Percentiles rank a stretch among this genome's conserved stretches.
These are phyloP conservation scores for Eira barbara DNA, from an alignment of 2,113 vertebrate species.

Conservation along the genomic window DNA sequence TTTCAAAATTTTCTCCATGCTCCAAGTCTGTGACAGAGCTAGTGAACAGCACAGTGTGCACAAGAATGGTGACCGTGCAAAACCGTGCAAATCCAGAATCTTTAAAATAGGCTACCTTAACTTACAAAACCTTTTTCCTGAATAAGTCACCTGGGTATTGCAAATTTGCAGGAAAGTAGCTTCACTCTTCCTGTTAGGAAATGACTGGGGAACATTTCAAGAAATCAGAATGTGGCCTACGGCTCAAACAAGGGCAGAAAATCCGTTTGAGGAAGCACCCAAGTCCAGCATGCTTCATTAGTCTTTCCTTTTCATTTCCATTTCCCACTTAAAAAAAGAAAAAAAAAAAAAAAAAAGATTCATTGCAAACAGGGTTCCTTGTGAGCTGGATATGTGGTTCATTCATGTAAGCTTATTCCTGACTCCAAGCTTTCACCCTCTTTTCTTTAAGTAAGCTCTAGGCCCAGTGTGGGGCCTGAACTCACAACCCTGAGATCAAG, in stretches of 20 bases:
- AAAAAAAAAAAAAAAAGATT: not conserved
- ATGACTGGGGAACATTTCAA: not conserved
- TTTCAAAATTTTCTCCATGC: not conserved
- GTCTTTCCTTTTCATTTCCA: not conserved
- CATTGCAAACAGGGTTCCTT: not conserved
- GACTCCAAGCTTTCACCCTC: not conserved
- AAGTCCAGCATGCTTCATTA: not conserved
- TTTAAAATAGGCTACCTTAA: not conserved
- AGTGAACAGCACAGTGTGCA: fast-evolving
- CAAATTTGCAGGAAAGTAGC: not conserved
- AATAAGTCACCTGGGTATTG: not conserved
- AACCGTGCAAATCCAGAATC: not conserved
- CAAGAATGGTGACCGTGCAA: not conserved
- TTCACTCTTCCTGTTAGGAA: not conserved
- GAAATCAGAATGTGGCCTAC: not conserved
- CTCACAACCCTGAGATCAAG: not conserved
- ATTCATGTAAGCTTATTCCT: not conserved
- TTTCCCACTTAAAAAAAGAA: not conserved
- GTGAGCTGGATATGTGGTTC: not conserved
- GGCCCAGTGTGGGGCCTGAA: not conserved
- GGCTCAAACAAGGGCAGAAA: not conserved
- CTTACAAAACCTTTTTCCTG: not conserved
- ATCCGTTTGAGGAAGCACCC: not conserved
- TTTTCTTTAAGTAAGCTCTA: not conserved
- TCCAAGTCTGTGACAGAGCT: not conserved